Evolutionary conservation across 2,113 vertebrate genomes (phyloP), one percentile per base, ranked within the genome.

Genomic region (Leuciscus idus): DNA sequence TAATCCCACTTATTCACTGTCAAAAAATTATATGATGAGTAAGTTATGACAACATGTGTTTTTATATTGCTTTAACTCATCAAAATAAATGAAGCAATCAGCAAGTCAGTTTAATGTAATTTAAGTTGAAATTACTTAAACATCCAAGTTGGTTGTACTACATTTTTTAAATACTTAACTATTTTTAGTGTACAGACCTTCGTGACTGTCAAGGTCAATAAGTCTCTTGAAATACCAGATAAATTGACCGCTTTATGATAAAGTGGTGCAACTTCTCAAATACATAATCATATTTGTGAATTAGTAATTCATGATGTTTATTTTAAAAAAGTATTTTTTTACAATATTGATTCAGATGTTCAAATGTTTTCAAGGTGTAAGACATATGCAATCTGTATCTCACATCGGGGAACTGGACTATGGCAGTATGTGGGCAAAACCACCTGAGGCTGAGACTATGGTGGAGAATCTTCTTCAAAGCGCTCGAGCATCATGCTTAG

Each of bases 401-500:
- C 50, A 9, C 74, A 30, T 33, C 13, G 1, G 74, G 50, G 74
- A 77, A 77, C 74, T 55, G 48, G 74, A 78, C 75, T 33, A 30
- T 33, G 50, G 50, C 46, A 55, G 75, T 77, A 28, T 21, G 50
- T 36, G 75, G 28, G 75, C 17, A 50, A 6, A 43, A 36, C 13
- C 75, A 78, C 48, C 46, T 6, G 75, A 78, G 46, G 46, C 75
- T 78, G 50, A 57, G 28, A 21, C 74, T 52, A 50, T 26, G 21
- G 21, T 80, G 55, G n/a, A 19, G 59, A 68, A 11, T 30, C 81
- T 52, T 59, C 81, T 78, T 87, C 87, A 85, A 85, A 89, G 86
- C 75, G 70, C 59, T 74, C 55, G 57, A 87, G 81, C 74, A 91
- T 88, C 87, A 66, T 77, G 89, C 87, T 84, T 82, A 92, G 90